Conservation (phyloP, 2,888 invertebrate species). For the Meloe dianella region DNA sequence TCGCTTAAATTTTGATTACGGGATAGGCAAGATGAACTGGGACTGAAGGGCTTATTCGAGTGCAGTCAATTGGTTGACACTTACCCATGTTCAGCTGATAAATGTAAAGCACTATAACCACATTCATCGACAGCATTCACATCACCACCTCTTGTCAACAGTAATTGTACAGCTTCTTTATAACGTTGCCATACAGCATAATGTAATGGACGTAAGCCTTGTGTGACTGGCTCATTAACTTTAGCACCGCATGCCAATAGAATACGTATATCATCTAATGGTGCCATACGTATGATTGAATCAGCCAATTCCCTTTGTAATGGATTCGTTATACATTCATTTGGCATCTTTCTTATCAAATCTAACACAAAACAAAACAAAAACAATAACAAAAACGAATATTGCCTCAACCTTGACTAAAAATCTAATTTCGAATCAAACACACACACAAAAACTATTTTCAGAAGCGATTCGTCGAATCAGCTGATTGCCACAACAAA, state of each 20-base stretch:
- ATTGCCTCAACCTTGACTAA: neutral
- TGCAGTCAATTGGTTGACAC: too few relatives aligned
- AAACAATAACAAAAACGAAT: neutral
- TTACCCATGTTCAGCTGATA: conserved; percentile 87
- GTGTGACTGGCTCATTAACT: conserved; percentile 80
- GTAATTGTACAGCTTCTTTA: conserved; percentile 78
- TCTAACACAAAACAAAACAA: neutral
- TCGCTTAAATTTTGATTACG: too few relatives aligned
- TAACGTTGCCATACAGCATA: conserved; percentile 91
- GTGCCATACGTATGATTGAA: conserved; percentile 86
- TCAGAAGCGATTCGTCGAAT: conserved; percentile 29
- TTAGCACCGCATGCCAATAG: conserved; percentile 86
- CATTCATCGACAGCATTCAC: conserved; percentile 86
- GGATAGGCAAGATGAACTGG: too few relatives aligned
- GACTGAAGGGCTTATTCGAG: too few relatives aligned
- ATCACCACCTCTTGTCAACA: conserved; percentile 82
- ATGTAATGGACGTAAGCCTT: conserved; percentile 87
- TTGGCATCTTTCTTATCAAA: conserved; percentile 65
- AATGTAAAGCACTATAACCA: conserved; percentile 88
- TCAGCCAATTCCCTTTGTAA: conserved; percentile 88
- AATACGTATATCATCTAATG: conserved; percentile 85
- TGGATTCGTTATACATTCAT: conserved; percentile 75
- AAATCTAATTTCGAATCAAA: neutral
- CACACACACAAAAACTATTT: conserved; percentile 22
- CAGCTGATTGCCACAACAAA: conserved; percentile 34